Evolutionary conservation across 2,888 invertebrate genomes (phyloP).

Genomic region (Drosophila differens): DNA sequence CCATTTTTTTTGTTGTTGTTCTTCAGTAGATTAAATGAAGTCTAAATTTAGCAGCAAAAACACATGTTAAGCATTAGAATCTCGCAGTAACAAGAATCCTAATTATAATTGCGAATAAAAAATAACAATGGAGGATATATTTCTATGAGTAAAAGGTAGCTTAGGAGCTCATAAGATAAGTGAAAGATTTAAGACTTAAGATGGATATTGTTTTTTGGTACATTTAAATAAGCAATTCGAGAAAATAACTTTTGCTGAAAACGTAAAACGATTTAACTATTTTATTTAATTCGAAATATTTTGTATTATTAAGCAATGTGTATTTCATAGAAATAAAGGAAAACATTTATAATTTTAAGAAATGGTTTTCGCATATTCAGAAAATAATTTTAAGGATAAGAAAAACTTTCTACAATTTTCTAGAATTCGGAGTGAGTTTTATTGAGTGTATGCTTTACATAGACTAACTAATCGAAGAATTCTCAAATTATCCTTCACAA

Average conservation of each 20-base stretch:
- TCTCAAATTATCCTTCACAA: neutral
- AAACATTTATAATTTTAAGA: neutral
- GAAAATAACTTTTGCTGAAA: neutral
- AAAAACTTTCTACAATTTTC: neutral
- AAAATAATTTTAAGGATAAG: neutral
- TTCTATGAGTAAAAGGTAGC: neutral
- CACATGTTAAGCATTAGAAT: neutral
- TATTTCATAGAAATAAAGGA: neutral
- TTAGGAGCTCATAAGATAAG: neutral
- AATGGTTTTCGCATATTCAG: neutral
- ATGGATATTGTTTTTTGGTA: neutral
- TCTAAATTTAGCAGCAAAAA: slow-evolving; percentile 17
- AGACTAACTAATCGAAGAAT: neutral
- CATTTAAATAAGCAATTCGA: neutral
- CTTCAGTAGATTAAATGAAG: slow-evolving; percentile 7
- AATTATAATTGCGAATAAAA: neutral
- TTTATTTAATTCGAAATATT: neutral
- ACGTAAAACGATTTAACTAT: neutral
- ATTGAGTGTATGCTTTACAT: neutral
- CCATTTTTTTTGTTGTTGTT: neutral
- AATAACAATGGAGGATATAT: neutral
- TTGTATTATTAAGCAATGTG: neutral
- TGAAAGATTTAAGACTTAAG: neutral
- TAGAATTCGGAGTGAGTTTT: neutral
- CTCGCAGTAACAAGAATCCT: neutral